Conservation (phyloP, 2,113 vertebrate species). For the Serinus canaria region DNA sequence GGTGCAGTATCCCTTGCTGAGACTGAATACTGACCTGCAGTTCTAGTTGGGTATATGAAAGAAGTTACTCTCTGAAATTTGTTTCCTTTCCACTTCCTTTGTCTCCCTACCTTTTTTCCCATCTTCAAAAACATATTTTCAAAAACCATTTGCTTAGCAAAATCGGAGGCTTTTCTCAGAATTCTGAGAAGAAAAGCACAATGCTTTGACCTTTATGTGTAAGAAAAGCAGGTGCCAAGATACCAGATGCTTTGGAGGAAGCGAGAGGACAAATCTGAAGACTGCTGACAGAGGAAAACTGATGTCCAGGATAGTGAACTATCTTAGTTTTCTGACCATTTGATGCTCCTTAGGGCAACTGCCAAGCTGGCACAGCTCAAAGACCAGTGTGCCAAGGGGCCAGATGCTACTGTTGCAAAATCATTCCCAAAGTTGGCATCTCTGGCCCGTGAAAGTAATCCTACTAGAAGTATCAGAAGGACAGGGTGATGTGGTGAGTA, state of each 20-base stretch:
- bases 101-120: neutral
- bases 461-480: neutral
- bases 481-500: neutral
- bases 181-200: neutral
- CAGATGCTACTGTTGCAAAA: conserved; percentile 35
- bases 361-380: neutral
- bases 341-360: neutral
- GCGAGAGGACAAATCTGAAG: neutral
- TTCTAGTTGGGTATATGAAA: neutral
- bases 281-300: neutral
- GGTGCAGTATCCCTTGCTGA: neutral
- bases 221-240: neutral
- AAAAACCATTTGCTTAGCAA: neutral
- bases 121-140: neutral
- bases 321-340: neutral
- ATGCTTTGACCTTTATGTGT: neutral
- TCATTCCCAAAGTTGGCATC: neutral
- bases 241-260: neutral
- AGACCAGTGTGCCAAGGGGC: neutral
- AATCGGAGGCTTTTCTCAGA: neutral
- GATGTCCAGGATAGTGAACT: neutral
- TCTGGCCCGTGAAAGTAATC: neutral
- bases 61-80: neutral
- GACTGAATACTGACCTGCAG: neutral
- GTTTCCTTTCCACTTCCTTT: neutral